Evolutionary conservation across 2,113 vertebrate genomes (phyloP).

Genomic region (Mustela lutreola): DNA sequence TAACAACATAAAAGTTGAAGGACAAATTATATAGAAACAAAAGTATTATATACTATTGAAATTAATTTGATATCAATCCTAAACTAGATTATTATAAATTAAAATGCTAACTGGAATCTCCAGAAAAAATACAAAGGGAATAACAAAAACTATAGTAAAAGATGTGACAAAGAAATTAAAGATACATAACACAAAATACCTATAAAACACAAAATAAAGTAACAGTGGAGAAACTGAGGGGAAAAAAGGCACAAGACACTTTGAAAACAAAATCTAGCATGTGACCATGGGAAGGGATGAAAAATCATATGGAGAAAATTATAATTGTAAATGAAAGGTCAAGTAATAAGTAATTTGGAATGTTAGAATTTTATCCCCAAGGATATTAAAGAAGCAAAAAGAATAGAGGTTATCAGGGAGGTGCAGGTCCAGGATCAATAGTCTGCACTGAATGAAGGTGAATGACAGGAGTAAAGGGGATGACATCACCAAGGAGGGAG

Average conservation of each 20-base stretch:
- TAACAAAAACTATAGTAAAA: not conserved
- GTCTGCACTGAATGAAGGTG: not conserved
- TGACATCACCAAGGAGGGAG: not conserved
- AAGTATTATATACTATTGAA: not conserved
- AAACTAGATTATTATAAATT: not conserved
- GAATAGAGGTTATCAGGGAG: not conserved
- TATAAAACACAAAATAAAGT: not conserved
- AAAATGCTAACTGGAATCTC: not conserved
- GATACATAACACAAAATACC: not conserved
- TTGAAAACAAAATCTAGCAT: constrained; percentile 8
- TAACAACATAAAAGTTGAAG: not conserved
- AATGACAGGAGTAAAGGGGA: not conserved
- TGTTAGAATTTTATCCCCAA: not conserved
- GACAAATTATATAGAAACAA: not conserved
- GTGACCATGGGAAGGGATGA: not conserved
- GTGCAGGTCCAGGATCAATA: not conserved
- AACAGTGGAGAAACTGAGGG: not conserved
- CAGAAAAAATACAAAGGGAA: not conserved
- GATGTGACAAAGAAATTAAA: not conserved
- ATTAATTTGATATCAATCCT: not conserved
- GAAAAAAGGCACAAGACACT: not conserved
- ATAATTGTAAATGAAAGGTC: not conserved
- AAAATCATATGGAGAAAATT: not conserved
- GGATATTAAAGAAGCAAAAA: not conserved
- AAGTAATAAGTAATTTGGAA: not conserved